These are phyloP conservation scores for Bos javanicus DNA, from an alignment of 2,113 vertebrate species.

Conservation along the genomic window DNA sequence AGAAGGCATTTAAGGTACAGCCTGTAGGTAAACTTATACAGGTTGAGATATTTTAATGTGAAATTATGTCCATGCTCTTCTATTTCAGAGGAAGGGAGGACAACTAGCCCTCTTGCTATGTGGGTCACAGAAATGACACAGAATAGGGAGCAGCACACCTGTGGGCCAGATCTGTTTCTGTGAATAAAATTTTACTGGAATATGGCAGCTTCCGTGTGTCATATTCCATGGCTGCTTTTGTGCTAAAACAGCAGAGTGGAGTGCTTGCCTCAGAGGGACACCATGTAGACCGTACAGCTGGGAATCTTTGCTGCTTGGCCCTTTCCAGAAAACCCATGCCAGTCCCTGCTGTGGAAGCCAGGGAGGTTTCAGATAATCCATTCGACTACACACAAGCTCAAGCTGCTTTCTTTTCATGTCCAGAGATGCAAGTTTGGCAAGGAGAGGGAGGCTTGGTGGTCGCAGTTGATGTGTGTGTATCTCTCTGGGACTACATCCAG, in stretches of 20 bases:
- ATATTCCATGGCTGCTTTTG: neutral
- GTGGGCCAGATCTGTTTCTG: neutral
- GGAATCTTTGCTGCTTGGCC: neutral
- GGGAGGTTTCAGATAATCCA: neutral
- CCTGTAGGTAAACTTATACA: neutral
- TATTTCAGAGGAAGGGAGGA: neutral
- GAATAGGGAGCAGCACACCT: neutral
- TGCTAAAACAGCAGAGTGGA: neutral
- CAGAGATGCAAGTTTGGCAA: neutral
- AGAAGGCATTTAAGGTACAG: neutral
- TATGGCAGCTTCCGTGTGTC: neutral
- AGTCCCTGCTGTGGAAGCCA: neutral
- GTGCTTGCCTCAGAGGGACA: neutral
- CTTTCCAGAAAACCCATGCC: neutral
- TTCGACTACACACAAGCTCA: neutral
- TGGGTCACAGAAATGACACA: neutral
- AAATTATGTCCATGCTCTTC: neutral
- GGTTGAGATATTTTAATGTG: neutral
- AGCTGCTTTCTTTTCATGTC: neutral
- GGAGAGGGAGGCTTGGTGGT: neutral
- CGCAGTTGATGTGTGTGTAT: neutral
- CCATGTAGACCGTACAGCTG: neutral
- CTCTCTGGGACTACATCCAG: neutral
- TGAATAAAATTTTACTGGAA: constrained; percentile 40
- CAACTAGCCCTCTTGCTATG: neutral